phyloP scores from a whole-genome alignment of 2,797 vertebrate species.

The Rallus crepitans region DNA sequence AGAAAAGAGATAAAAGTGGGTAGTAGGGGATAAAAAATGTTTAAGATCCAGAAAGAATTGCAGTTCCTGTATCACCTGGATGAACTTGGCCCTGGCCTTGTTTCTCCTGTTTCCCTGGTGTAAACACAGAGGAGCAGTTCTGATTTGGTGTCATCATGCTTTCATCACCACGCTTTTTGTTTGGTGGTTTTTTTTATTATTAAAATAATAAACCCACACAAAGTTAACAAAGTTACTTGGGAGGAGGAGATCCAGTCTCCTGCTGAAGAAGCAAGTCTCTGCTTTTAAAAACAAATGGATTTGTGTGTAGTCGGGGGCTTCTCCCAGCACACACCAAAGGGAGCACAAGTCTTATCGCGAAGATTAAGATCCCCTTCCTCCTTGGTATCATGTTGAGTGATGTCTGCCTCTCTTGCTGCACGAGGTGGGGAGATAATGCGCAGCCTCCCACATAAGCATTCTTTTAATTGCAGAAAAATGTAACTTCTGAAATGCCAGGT shows the following conservation, averaged over 20 bases:
- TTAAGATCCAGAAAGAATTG: not conserved
- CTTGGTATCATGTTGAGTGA: not conserved
- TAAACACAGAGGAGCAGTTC: not conserved
- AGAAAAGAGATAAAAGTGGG: not conserved
- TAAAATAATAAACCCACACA: not conserved
- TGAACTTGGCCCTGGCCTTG: not conserved
- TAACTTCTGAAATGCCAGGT: constrained; percentile 1
- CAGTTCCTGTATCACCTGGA: not conserved
- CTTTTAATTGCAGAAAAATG: constrained; percentile 18
- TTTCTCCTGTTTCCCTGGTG: not conserved
- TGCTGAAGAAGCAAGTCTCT: not conserved
- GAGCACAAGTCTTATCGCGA: not conserved
- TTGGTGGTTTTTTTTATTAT: not conserved
- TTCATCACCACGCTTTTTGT: not conserved
- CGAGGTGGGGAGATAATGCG: not conserved
- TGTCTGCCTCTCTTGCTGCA: not conserved
- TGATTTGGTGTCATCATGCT: not conserved
- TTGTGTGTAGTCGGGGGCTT: not conserved
- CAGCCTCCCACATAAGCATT: not conserved
- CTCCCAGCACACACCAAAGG: not conserved
- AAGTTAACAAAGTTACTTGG: not conserved
- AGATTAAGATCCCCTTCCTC: not conserved
- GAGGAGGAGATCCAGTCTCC: not conserved
- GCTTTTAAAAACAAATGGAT: not conserved
- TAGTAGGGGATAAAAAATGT: not conserved